Evolutionary conservation across 1,140 invertebrate species (phyloP).

Genomic region (Drosophila eugracilis): DNA sequence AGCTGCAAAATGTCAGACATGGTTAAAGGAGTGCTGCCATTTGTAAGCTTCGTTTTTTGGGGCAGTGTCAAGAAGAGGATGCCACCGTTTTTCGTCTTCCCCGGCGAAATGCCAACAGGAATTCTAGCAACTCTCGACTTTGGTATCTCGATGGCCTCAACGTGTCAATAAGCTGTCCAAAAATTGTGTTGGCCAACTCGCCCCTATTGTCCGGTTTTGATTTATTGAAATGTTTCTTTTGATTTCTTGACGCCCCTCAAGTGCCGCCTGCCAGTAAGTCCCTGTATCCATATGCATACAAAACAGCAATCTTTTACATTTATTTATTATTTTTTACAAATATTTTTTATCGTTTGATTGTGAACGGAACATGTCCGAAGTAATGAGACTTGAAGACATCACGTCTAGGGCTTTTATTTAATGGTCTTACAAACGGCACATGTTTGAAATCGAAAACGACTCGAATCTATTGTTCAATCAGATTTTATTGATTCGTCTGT

Average conservation of each 20-base stretch:
- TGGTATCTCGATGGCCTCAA: slow-evolving; percentile 21
- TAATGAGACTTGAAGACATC: slow-evolving; percentile 41
- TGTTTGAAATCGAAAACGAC: slow-evolving; percentile 34
- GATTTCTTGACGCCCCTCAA: slow-evolving; percentile 61
- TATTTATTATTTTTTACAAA: slow-evolving; percentile 20
- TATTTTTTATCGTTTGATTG: slow-evolving; percentile 9
- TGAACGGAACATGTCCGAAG: slow-evolving; percentile 13
- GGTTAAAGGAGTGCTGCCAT: slow-evolving; percentile 56
- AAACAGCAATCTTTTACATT: slow-evolving; percentile 42
- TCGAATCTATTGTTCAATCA: slow-evolving; percentile 44
- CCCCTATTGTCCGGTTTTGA: slow-evolving; percentile 51
- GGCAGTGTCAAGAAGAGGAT: slow-evolving; percentile 31
- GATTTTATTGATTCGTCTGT: slow-evolving; percentile 60
- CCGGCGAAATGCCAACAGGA: slow-evolving; percentile 31
- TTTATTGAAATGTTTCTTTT: slow-evolving; percentile 73
- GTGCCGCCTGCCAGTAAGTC: slow-evolving; percentile 31
- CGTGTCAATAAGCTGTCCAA: slow-evolving; percentile 51
- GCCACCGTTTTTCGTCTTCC: slow-evolving; percentile 32
- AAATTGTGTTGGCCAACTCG: slow-evolving; percentile 37
- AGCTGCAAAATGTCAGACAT: slow-evolving; percentile 61
- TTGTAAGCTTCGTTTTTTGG: slow-evolving; percentile 40
- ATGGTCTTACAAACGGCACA: slow-evolving; percentile 22
- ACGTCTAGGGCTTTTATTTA: slow-evolving; percentile 44
- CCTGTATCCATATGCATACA: slow-evolving; percentile 23
- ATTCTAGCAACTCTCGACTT: slow-evolving; percentile 15